phyloP scores from a whole-genome alignment of 2,113 vertebrate species.

The Pelecanoides urinatrix region DNA sequence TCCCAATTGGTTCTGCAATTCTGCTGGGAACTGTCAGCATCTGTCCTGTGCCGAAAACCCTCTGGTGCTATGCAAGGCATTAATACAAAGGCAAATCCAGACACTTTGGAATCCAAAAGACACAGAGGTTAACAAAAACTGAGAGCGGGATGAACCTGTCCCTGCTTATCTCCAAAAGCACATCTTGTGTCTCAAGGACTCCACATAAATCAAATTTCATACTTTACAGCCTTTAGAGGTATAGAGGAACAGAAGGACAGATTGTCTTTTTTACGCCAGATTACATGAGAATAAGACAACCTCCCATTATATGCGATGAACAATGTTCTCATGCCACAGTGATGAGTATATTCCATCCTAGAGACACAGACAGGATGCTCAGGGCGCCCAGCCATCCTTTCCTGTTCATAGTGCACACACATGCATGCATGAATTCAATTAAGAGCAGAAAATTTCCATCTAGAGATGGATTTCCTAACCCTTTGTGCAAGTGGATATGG shows the following conservation, averaged over 20 bases:
- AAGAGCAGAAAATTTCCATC: slow-evolving; percentile 35
- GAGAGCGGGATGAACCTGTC: slow-evolving; percentile 20
- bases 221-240: slow-evolving; percentile 29
- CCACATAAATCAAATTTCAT: slow-evolving; percentile 42
- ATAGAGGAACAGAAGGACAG: slow-evolving; percentile 40
- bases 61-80: background rate
- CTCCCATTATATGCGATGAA: background rate
- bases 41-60: background rate
- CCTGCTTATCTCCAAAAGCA: slow-evolving; percentile 50
- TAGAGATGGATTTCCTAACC: slow-evolving; percentile 12
- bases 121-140: slow-evolving; percentile 37
- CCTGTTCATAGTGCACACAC: background rate
- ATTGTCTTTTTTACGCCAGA: slow-evolving; percentile 28
- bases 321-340: slow-evolving; percentile 24
- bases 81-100: background rate
- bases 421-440: slow-evolving; percentile 33
- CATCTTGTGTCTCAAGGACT: slow-evolving; percentile 43
- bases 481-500: background rate
- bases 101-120: background rate
- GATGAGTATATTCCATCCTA: slow-evolving; percentile 31
- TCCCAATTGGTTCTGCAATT: background rate
- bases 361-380: slow-evolving; percentile 5
- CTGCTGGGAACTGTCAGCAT: background rate
- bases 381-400: background rate
- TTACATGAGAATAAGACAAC: slow-evolving; percentile 52